These are phyloP conservation scores for Eclectus roratus DNA, from an alignment of 2,113 vertebrate genomes.

Conservation along the genomic window DNA sequence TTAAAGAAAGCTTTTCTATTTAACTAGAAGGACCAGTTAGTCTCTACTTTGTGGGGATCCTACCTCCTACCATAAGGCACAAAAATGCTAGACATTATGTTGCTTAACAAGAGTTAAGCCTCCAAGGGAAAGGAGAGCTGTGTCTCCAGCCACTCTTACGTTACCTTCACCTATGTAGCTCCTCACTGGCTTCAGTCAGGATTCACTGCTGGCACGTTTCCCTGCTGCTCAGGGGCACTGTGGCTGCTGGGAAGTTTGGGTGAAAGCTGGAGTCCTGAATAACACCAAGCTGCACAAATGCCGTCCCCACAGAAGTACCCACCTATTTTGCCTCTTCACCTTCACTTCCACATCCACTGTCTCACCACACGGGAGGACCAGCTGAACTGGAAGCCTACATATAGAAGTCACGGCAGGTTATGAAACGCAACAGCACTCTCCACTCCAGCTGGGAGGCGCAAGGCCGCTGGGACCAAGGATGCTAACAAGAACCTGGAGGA, in stretches of 20 bases:
- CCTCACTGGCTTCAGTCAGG: neutral
- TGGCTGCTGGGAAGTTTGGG: accelerated
- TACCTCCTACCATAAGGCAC: neutral
- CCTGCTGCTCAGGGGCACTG: accelerated
- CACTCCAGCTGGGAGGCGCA: accelerated
- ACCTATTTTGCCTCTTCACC: neutral
- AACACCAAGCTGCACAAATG: neutral
- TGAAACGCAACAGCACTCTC: neutral
- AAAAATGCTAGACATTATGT: neutral
- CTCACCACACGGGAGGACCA: accelerated
- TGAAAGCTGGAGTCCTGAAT: neutral
- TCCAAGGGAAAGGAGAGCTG: neutral
- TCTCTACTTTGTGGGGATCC: neutral
- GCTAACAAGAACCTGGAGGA: neutral
- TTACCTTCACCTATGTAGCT: neutral
- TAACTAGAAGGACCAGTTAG: neutral
- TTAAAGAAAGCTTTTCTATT: neutral
- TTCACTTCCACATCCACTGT: neutral
- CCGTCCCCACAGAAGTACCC: accelerated
- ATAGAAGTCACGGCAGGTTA: neutral
- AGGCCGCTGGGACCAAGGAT: accelerated
- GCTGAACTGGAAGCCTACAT: neutral
- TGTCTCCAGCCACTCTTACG: neutral
- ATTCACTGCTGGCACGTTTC: accelerated
- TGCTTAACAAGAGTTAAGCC: neutral